Base-by-base conservation (phyloP, 2,888 invertebrate species). In the Andrena bicolor region DNA sequence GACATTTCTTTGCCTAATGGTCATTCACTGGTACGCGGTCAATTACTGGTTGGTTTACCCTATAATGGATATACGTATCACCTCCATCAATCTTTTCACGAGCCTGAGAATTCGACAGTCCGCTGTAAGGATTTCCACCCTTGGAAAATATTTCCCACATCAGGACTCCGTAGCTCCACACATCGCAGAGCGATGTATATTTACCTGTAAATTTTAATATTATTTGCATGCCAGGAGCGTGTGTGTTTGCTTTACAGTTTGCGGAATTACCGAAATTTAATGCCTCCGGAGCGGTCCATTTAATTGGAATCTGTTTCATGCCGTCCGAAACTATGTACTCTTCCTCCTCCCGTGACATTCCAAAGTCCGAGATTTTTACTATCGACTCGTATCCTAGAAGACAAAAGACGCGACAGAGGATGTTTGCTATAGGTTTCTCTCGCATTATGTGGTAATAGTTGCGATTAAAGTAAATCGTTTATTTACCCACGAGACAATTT, bases 261-360 rank as follows among this genome's bases (percentile, higher is more conserved):
- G 32, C 41, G 0, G 0, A 75, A 94, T 94, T 93, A 96, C 99
- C 99, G 93, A 98, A 99, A 94, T 99, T 98, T 13, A 99, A 95
- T 2, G 99, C 99, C 94, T 99, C 99, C 0, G 99, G 99, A 2
- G 99, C 99, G 0, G 99, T 99, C 99, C 99, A 99, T 94, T 99
- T 99, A 82, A 99, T 99, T 0, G 99, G 99, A 90, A 99, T 99
- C 95, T 99, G 99, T 94, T 99, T 99, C 98, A 99, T 98, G 49
- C 99, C 99, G 89, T 99, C 99, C 2, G 99, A 98, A 58, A 99
- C 99, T 82, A 98, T 98, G 91, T 99, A 99, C 93, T 99, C 99
- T 93, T 99, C 98, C 93, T 99, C 99, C 94, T 99, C 99, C 35
- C 99, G 95, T 0, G 99, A 99, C 99, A 99, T 99, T 86, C 99